Evolutionary conservation across 2,113 vertebrate genomes (phyloP).

Genomic region (Caloenas nicobarica): DNA sequence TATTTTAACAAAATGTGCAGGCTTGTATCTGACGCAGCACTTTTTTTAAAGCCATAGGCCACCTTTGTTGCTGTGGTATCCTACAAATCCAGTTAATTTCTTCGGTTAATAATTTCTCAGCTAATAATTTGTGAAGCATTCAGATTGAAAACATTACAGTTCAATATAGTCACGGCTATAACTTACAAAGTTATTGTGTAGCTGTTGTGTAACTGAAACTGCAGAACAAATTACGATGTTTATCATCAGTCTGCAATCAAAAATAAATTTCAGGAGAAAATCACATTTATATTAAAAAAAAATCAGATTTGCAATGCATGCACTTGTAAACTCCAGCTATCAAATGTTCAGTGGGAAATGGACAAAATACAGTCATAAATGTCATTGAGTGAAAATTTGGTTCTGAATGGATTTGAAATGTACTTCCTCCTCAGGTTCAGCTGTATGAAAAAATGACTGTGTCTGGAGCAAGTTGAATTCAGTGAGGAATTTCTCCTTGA

Average conservation of each 20-base stretch:
- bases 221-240: constrained; percentile 16
- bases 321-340: not conserved
- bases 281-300: not conserved
- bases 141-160: not conserved
- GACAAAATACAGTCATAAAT: constrained; percentile 15
- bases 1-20: not conserved
- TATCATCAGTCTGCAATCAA: constrained; percentile 25
- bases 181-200: constrained; percentile 9
- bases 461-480: constrained; percentile 28
- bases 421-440: constrained; percentile 13
- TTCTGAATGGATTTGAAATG: constrained; percentile 42
- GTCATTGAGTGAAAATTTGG: constrained; percentile 20
- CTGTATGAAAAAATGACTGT: constrained; percentile 6
- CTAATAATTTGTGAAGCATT: constrained; percentile 10
- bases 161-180: not conserved
- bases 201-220: constrained; percentile 21
- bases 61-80: constrained; percentile 23
- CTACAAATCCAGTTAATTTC: constrained; percentile 30
- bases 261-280: constrained; percentile 5
- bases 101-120: constrained; percentile 20
- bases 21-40: constrained; percentile 3
- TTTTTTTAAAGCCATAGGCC: constrained; percentile 24
- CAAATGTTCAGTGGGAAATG: not conserved
- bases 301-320: not conserved
- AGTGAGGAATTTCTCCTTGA: constrained; percentile 43